phyloP scores from a whole-genome alignment of 2,888 invertebrate genomes.

The Allophyes oxyacanthae region DNA sequence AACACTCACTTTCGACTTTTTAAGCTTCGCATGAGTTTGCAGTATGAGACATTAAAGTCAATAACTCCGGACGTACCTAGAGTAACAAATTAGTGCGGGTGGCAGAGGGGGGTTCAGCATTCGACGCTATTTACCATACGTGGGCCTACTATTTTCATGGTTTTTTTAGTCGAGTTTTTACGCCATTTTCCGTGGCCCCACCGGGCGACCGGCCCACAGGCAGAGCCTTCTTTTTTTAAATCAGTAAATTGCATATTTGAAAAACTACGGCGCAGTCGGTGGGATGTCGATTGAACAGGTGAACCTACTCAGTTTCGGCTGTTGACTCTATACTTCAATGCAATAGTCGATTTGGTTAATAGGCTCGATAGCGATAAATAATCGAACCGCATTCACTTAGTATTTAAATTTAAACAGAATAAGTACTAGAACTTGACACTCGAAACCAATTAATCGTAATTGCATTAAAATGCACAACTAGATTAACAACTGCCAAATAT shows the following conservation, averaged over 20 bases:
- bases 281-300: constrained; percentile 65
- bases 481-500: too few species aligned
- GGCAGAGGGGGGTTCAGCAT: constrained; percentile 59
- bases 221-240: constrained; percentile 79
- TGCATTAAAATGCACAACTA: too few species aligned
- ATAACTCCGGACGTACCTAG: constrained; percentile 55
- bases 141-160: constrained; percentile 79
- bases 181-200: constrained; percentile 82
- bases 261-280: constrained; percentile 79
- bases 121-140: constrained; percentile 83
- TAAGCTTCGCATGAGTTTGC: constrained; percentile 1
- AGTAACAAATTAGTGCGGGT: constrained; percentile 72
- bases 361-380: not conserved
- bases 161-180: constrained; percentile 77
- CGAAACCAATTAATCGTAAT: too few species aligned
- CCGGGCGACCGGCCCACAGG: constrained; percentile 71
- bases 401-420: constrained; percentile 4
- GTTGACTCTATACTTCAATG: constrained; percentile 44
- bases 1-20: constrained; percentile 10
- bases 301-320: constrained; percentile 50
- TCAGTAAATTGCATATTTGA: constrained; percentile 89
- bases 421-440: not conserved
- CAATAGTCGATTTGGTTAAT: constrained; percentile 24
- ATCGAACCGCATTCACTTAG: not conserved
- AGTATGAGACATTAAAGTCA: constrained; percentile 55